Percentiles rank a stretch among this genome's conserved stretches.
These are phyloP conservation scores for Pteropus rufus DNA, from an alignment of 2,797 vertebrate species.

Conservation along the genomic window DNA sequence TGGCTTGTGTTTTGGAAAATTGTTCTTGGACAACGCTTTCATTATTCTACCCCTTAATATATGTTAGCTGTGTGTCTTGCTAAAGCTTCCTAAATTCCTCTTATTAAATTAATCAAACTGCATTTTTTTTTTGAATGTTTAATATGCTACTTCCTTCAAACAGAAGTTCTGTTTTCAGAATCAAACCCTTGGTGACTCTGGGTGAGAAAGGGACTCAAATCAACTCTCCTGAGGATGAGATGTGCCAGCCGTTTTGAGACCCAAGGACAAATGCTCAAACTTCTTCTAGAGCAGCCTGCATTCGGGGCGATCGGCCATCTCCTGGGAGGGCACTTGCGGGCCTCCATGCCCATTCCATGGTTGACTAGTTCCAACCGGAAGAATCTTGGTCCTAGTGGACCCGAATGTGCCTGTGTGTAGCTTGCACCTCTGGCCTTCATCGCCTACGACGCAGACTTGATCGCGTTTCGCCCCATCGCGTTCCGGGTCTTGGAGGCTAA, in stretches of 20 bases:
- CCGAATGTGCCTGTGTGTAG: rapidly evolving
- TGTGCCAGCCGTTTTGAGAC: rapidly evolving
- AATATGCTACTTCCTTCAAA: background rate
- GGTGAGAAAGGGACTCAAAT: background rate
- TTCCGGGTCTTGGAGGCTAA: background rate
- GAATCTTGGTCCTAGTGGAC: background rate
- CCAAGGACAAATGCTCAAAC: background rate
- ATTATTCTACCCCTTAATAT: background rate
- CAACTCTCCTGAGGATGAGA: too few relatives aligned
- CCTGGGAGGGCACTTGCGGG: background rate
- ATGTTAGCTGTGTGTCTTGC: background rate
- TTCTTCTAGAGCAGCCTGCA: background rate
- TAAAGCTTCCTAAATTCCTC: background rate
- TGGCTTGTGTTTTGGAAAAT: background rate
- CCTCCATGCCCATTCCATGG: too few relatives aligned
- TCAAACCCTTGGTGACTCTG: background rate
- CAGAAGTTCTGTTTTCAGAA: background rate
- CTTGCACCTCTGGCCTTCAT: background rate
- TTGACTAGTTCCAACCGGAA: background rate
- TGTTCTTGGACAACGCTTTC: background rate
- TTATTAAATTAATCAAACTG: background rate
- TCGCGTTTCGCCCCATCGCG: rapidly evolving
- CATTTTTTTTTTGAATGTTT: background rate
- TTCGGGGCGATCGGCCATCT: background rate
- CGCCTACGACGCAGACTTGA: rapidly evolving